A percentile compares a stretch with the other conserved stretches of the same genome.
These are phyloP conservation scores for Mus spicilegus DNA, from an alignment of 2,113 vertebrate genomes.

Conservation along the genomic window DNA sequence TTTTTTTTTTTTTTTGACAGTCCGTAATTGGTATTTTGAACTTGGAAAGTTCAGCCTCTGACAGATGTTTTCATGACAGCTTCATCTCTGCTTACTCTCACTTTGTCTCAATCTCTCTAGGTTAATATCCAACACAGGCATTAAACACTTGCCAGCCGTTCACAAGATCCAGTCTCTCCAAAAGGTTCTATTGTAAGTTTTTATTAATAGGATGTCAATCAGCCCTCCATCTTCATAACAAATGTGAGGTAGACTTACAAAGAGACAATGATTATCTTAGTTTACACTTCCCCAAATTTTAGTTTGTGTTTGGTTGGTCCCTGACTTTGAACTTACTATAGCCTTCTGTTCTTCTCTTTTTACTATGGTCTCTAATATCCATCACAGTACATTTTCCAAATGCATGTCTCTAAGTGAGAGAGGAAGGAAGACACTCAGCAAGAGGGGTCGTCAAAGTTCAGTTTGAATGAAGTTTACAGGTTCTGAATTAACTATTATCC, in stretches of 20 bases:
- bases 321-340: neutral
- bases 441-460: neutral
- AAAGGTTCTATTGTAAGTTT: conserved; percentile 82
- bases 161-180: conserved; percentile 82
- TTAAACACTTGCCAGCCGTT: conserved; percentile 77
- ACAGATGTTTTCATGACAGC: conserved; percentile 4
- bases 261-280: neutral
- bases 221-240: neutral
- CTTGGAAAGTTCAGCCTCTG: neutral
- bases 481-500: neutral
- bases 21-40: conserved; percentile 29
- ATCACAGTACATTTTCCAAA: neutral
- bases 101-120: conserved; percentile 70
- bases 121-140: conserved; percentile 83
- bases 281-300: neutral
- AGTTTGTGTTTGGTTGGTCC: too few species aligned
- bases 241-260: neutral
- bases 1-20: neutral
- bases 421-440: neutral
- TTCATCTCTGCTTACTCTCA: conserved; percentile 45
- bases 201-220: neutral
- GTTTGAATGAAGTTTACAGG: neutral
- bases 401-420: neutral
- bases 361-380: neutral
- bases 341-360: too few species aligned